phyloP scores from a whole-genome alignment of 2,113 vertebrate genomes.

The Chauna torquata region DNA sequence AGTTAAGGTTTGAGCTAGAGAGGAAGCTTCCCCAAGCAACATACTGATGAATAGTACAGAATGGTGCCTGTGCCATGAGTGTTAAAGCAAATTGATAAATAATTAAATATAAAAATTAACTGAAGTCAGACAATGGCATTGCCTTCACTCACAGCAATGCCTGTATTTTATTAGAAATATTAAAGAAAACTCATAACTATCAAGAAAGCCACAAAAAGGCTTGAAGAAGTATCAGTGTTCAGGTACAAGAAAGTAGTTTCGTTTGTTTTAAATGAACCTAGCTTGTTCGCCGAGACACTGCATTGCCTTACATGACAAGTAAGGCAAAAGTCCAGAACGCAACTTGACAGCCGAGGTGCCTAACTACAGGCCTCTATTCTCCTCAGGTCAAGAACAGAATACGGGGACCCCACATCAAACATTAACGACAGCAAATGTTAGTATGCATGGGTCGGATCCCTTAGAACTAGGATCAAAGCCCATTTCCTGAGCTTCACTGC shows the following conservation, averaged over 20 bases:
- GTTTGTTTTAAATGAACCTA: not conserved
- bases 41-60: not conserved
- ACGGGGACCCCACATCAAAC: rapidly evolving
- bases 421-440: not conserved
- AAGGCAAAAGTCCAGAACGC: not conserved
- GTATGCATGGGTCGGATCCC: not conserved
- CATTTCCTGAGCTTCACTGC: not conserved
- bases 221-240: not conserved
- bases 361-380: not conserved
- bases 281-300: not conserved
- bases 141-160: not conserved
- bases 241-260: not conserved
- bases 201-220: not conserved
- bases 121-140: not conserved
- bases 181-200: not conserved
- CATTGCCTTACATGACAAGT: not conserved
- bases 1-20: not conserved
- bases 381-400: not conserved
- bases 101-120: not conserved
- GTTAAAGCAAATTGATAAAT: not conserved
- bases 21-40: not conserved
- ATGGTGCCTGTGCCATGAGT: not conserved
- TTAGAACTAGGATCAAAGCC: not conserved
- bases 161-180: not conserved
- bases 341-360: not conserved